phyloP scores from a whole-genome alignment of 1,140 invertebrate species.

The Brachystomella parvula region DNA sequence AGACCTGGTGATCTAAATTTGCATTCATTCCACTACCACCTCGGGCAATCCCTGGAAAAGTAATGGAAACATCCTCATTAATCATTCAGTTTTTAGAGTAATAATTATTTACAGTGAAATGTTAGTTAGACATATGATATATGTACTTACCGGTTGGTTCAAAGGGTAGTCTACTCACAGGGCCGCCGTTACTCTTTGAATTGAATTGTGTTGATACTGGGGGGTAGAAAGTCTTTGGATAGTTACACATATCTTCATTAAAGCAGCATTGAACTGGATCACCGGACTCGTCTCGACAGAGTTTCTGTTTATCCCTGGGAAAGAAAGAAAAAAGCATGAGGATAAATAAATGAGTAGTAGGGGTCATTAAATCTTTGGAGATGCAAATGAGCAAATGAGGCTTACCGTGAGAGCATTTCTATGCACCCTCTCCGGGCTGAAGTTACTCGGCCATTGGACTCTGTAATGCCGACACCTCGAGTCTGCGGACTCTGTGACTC shows the following conservation, averaged over 20 bases:
- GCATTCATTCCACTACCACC: slow-evolving; percentile 13
- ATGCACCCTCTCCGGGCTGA: slow-evolving; percentile 9
- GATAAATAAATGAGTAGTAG: not conserved
- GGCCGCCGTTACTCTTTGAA: too few relatives aligned
- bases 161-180: slow-evolving; percentile 17
- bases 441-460: not conserved
- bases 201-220: too few relatives aligned
- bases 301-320: slow-evolving; percentile 28
- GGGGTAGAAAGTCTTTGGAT: slow-evolving; percentile 34
- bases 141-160: slow-evolving; percentile 20
- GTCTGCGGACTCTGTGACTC: not conserved
- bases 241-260: slow-evolving; percentile 34
- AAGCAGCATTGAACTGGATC: slow-evolving; percentile 23
- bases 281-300: slow-evolving; percentile 22
- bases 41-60: not conserved
- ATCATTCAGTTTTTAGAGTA: not conserved
- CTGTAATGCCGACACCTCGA: not conserved
- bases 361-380: not conserved
- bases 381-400: not conserved
- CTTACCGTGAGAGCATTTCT: slow-evolving; percentile 2
- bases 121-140: too few relatives aligned
- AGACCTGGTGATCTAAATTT: slow-evolving; percentile 32
- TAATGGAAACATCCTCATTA: slow-evolving; percentile 8
- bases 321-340: slow-evolving; percentile 1
- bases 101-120: not conserved